Evolutionary conservation across 2,797 vertebrate species (phyloP).

Genomic region (Scyliorhinus canicula): DNA sequence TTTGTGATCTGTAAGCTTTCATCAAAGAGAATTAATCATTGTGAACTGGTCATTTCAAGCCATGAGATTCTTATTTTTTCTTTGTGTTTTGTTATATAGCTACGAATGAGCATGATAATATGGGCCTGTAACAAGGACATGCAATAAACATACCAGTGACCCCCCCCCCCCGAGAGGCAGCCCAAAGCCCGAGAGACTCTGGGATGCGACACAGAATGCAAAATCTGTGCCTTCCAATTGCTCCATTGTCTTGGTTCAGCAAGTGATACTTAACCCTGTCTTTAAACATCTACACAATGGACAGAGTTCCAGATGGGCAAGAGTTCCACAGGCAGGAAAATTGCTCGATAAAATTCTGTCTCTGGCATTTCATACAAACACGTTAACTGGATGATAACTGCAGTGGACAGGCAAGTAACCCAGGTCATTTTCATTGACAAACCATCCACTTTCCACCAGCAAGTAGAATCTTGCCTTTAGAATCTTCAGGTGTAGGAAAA

Average conservation of each 20-base stretch:
- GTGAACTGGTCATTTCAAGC: not conserved
- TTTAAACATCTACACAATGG: not conserved
- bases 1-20: not conserved
- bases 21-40: not conserved
- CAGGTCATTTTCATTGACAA: not conserved
- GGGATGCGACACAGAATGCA: not conserved
- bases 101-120: not conserved
- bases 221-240: not conserved
- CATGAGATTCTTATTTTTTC: not conserved
- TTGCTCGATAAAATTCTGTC: not conserved
- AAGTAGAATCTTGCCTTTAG: not conserved
- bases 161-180: no score
- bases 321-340: not conserved
- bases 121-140: not conserved
- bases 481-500: not conserved
- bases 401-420: not conserved
- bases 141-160: not conserved
- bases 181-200: not conserved
- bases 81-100: not conserved
- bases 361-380: not conserved
- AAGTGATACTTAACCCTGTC: not conserved
- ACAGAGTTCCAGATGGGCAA: not conserved
- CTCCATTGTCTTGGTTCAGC: not conserved
- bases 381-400: not conserved
- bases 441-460: not conserved